Evolutionary conservation across 2,113 vertebrate genomes (phyloP).

Genomic region (Hiodon alosoides): DNA sequence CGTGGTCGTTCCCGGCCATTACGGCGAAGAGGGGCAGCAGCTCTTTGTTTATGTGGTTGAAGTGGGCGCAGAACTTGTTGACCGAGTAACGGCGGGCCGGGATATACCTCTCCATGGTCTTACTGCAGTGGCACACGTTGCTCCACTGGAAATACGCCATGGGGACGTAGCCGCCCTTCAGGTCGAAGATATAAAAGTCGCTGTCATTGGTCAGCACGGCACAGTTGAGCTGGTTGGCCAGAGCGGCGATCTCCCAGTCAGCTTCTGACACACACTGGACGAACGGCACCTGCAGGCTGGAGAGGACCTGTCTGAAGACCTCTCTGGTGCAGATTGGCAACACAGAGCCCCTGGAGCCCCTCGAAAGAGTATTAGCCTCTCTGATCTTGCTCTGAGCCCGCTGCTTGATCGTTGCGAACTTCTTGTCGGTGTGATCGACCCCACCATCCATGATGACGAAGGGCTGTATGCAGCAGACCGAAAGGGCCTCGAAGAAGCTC

Average conservation of each 20-base stretch:
- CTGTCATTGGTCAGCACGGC: slow-evolving; percentile 86
- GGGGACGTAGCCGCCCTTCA: slow-evolving; percentile 79
- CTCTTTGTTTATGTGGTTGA: slow-evolving; percentile 56
- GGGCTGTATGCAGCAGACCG: slow-evolving; percentile 67
- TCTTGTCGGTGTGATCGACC: slow-evolving; percentile 77
- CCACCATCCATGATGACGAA: slow-evolving; percentile 88
- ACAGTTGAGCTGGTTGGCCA: slow-evolving; percentile 84
- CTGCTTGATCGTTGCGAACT: slow-evolving; percentile 70
- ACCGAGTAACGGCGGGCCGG: slow-evolving; percentile 68
- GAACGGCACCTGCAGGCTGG: slow-evolving; percentile 64
- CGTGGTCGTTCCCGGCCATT: slow-evolving; percentile 79
- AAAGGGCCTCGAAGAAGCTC: slow-evolving; percentile 71
- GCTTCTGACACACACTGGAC: slow-evolving; percentile 85
- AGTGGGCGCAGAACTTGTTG: slow-evolving; percentile 65
- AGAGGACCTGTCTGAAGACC: slow-evolving; percentile 77
- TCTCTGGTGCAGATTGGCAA: slow-evolving; percentile 72
- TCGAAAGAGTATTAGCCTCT: slow-evolving; percentile 63
- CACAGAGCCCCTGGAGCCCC: slow-evolving; percentile 62
- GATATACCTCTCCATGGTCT: slow-evolving; percentile 57
- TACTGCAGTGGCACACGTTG: slow-evolving; percentile 47
- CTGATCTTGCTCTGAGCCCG: slow-evolving; percentile 73
- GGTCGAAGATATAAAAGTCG: slow-evolving; percentile 88
- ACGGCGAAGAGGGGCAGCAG: slow-evolving; percentile 83
- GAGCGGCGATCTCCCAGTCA: slow-evolving; percentile 80
- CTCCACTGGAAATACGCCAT: slow-evolving; percentile 78